phyloP scores from a whole-genome alignment of 1,140 invertebrate species.

The Dendrolimus kikuchii region DNA sequence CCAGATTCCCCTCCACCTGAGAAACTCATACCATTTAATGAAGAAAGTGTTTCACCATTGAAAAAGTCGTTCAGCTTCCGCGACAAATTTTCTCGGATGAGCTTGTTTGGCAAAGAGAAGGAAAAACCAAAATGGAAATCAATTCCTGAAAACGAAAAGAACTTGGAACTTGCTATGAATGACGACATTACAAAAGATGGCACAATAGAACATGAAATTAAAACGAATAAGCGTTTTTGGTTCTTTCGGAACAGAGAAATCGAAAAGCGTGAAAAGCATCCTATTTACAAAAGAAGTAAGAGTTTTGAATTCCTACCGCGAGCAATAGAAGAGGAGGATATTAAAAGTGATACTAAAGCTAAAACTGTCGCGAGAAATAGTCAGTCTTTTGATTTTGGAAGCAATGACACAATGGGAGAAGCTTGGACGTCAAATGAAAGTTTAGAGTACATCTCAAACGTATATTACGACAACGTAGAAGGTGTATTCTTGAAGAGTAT shows the following conservation, averaged over 20 bases:
- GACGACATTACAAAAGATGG: slow-evolving; percentile 8
- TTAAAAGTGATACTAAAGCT: slow-evolving; percentile 15
- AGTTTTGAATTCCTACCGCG: slow-evolving; percentile 61
- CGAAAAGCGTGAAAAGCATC: slow-evolving; percentile 33
- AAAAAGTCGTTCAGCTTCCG: slow-evolving; percentile 62
- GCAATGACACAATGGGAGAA: slow-evolving; percentile 41
- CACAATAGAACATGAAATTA: slow-evolving; percentile 32
- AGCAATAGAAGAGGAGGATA: slow-evolving; percentile 37
- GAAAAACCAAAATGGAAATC: slow-evolving; percentile 46
- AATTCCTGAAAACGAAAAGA: slow-evolving; percentile 36
- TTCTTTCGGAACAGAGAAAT: slow-evolving; percentile 49
- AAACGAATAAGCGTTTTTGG: slow-evolving; percentile 55
- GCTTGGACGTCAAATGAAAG: slow-evolving; percentile 43
- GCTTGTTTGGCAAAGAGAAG: slow-evolving; percentile 49
- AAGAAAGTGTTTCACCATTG: slow-evolving; percentile 37
- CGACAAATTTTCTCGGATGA: slow-evolving; percentile 45
- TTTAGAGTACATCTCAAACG: slow-evolving; percentile 41
- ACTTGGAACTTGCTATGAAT: slow-evolving; percentile 7
- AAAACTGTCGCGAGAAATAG: slow-evolving; percentile 28
- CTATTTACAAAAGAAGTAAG: slow-evolving; percentile 56
- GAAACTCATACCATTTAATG: slow-evolving; percentile 21
- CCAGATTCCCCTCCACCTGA: slow-evolving; percentile 36
- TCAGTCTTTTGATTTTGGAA: slow-evolving; percentile 43
- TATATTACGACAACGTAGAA: slow-evolving; percentile 48
- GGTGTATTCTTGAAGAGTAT: slow-evolving; percentile 52